A percentile compares a stretch with the other conserved stretches of the same genome.
These are phyloP conservation scores for Otus sunia DNA, from an alignment of 2,113 vertebrate genomes.

Conservation along the genomic window DNA sequence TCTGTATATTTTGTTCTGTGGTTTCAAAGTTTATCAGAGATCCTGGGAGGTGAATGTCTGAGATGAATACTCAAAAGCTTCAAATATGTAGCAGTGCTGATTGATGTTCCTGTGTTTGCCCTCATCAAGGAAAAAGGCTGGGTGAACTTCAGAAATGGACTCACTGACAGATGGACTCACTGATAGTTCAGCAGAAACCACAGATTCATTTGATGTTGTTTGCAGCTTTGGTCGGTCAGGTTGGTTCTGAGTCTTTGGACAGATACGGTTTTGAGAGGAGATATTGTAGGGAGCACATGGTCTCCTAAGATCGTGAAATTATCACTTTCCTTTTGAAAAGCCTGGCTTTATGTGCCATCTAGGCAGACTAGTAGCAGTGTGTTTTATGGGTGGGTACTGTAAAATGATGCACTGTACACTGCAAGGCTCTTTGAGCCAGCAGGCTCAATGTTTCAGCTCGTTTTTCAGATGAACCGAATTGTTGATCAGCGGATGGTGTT, in stretches of 20 bases:
- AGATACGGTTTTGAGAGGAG: neutral
- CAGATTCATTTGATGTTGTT: neutral
- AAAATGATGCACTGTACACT: neutral
- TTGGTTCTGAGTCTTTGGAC: neutral
- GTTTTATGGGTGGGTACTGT: neutral
- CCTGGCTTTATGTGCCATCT: neutral
- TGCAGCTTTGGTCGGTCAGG: neutral
- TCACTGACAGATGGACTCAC: neutral
- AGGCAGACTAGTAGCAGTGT: neutral
- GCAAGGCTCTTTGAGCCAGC: neutral
- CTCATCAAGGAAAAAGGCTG: neutral
- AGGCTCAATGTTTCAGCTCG: neutral
- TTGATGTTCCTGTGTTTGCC: neutral
- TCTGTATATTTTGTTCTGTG: neutral
- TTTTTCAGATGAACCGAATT: neutral
- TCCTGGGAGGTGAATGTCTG: neutral
- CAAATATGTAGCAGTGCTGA: neutral
- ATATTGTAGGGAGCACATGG: neutral
- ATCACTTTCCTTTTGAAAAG: neutral
- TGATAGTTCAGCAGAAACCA: neutral
- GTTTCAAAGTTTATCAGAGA: neutral
- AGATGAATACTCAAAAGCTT: neutral
- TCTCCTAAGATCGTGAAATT: neutral
- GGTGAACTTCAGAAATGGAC: neutral
- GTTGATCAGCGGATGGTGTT: neutral